Percentiles rank a stretch among this genome's conserved stretches.
Conservation (phyloP, 2,113 vertebrate species). For the Cyphomyrus discorhynchus region DNA sequence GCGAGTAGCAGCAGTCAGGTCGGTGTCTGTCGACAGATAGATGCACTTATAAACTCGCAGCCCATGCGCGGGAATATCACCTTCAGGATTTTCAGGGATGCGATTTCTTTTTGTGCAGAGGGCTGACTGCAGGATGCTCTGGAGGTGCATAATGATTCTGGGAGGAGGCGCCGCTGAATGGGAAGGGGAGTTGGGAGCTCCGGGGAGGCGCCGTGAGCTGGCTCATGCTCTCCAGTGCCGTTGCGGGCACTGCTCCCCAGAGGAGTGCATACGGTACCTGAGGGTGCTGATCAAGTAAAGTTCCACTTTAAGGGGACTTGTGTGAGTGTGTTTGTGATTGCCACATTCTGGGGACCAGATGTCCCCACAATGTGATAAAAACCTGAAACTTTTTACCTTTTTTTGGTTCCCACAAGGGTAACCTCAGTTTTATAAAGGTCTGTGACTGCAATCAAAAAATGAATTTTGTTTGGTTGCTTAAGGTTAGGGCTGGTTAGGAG, state of each 20-base stretch:
- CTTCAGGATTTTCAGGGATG: neutral
- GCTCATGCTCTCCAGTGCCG: neutral
- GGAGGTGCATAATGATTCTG: neutral
- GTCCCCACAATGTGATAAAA: neutral
- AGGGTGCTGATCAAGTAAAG: neutral
- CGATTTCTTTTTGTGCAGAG: neutral
- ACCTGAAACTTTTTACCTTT: neutral
- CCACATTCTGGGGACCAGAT: neutral
- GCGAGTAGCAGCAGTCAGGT: neutral
- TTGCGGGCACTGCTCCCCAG: neutral
- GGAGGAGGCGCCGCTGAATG: neutral
- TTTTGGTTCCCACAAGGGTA: neutral
- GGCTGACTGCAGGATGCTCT: neutral
- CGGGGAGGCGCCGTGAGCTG: neutral
- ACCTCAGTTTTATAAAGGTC: neutral
- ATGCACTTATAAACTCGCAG: neutral
- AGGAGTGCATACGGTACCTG: neutral
- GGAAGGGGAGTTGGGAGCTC: neutral
- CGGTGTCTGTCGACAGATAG: neutral
- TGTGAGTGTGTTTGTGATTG: neutral
- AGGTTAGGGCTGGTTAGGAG: neutral
- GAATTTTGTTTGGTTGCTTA: neutral
- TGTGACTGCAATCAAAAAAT: neutral
- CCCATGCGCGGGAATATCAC: neutral
- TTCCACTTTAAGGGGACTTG: neutral